phyloP scores from a whole-genome alignment of 2,113 vertebrate species.

The Urocolius indicus region DNA sequence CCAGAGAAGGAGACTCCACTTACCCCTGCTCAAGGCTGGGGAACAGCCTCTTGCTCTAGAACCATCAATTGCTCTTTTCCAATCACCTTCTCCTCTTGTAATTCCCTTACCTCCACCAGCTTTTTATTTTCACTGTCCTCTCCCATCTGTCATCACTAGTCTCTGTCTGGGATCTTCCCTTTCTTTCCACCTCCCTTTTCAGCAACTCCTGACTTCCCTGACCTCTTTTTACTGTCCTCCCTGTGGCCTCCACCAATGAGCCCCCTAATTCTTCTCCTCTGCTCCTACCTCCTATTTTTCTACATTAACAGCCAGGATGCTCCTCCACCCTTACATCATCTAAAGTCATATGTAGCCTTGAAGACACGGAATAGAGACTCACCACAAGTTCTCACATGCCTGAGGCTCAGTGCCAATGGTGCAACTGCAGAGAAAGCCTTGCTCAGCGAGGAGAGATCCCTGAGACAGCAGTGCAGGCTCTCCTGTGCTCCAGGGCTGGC shows the following conservation, averaged over 20 bases:
- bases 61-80: not conserved
- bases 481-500: rapidly evolving
- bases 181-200: not conserved
- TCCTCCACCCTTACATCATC: not conserved
- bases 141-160: not conserved
- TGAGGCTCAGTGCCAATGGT: not conserved
- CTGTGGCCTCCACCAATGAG: not conserved
- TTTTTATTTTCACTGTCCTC: not conserved
- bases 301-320: not conserved
- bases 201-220: not conserved
- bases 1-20: too few species aligned
- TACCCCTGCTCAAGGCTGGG: rapidly evolving
- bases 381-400: not conserved
- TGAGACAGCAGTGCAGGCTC: not conserved
- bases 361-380: not conserved
- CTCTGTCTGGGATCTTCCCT: not conserved
- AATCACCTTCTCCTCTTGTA: not conserved
- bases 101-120: not conserved
- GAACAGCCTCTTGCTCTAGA: not conserved
- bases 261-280: not conserved
- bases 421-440: not conserved
- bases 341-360: not conserved
- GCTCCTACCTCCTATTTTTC: not conserved
- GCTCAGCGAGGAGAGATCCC: not conserved
- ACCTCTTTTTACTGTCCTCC: not conserved